A percentile compares a stretch with the other conserved stretches of the same genome.
These are phyloP conservation scores for Synergus gifuensis DNA, from an alignment of 2,888 invertebrate species.

Conservation along the genomic window DNA sequence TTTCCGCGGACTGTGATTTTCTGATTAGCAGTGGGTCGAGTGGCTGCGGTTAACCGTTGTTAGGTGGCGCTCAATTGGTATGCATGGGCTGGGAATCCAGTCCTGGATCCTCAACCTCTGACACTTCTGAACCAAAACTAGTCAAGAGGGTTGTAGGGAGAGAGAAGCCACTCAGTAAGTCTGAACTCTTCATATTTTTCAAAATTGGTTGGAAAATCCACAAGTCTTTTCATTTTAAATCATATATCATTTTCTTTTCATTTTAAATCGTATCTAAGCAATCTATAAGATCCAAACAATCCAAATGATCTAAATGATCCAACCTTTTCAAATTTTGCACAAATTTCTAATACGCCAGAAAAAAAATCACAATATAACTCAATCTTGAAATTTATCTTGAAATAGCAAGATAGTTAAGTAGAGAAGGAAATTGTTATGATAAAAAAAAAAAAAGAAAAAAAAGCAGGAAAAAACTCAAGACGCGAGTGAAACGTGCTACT, in stretches of 20 bases:
- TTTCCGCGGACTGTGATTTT: constrained; percentile 75
- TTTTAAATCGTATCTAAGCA: no score
- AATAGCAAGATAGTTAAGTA: background rate
- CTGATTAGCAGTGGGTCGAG: constrained; percentile 76
- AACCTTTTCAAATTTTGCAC: no score
- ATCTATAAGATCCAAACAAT: no score
- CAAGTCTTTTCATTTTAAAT: no score
- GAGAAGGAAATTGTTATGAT: background rate
- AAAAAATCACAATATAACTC: no score
- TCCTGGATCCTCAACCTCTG: constrained; percentile 57
- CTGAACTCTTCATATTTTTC: background rate
- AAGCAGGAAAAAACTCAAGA: background rate
- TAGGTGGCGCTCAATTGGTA: constrained; percentile 76
- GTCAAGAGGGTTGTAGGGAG: constrained; percentile 5
- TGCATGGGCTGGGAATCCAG: constrained; percentile 77
- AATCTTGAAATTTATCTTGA: background rate
- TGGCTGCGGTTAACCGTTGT: constrained; percentile 77
- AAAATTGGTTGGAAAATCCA: no score
- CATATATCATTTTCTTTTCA: no score
- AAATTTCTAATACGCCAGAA: no score
- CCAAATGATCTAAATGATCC: no score
- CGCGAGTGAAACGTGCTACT: background rate
- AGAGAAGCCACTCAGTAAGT: background rate
- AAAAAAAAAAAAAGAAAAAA: background rate
- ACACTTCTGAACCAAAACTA: constrained; percentile 13